Conservation (phyloP, 2,888 invertebrate genomes). For the Perizoma affinitatum region DNA sequence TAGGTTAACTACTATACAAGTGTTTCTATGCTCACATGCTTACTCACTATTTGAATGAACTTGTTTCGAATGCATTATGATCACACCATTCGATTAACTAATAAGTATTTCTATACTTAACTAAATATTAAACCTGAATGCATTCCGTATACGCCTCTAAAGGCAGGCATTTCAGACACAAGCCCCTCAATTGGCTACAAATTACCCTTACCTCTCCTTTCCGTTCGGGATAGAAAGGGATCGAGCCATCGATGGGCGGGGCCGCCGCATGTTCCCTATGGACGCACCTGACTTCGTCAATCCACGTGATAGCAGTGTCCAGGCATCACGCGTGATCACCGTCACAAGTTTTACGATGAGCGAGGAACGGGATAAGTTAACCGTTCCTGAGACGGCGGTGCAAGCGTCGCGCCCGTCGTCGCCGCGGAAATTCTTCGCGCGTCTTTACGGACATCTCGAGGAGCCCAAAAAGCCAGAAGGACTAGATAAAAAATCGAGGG, state of each 20-base stretch:
- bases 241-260: slow-evolving; percentile 56
- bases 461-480: slow-evolving; percentile 50
- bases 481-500: slow-evolving; percentile 45
- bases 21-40: no score
- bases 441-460: slow-evolving; percentile 91
- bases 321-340: slow-evolving; percentile 54
- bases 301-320: slow-evolving; percentile 59
- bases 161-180: slow-evolving; percentile 47
- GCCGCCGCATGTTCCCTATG: slow-evolving; percentile 42
- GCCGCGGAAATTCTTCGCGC: slow-evolving; percentile 91
- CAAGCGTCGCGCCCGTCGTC: slow-evolving; percentile 86
- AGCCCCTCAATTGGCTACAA: slow-evolving; percentile 54
- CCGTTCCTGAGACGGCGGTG: slow-evolving; percentile 50
- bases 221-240: slow-evolving; percentile 52
- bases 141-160: slow-evolving; percentile 13
- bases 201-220: slow-evolving; percentile 54
- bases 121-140: no score
- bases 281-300: slow-evolving; percentile 69
- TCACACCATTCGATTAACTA: no score
- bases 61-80: no score
- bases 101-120: no score
- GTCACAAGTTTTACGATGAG: slow-evolving; percentile 24
- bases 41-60: no score
- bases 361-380: slow-evolving; percentile 22
- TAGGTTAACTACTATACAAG: no score